Conservation (phyloP, 2,888 invertebrate species). For the Syritta pipiens region DNA sequence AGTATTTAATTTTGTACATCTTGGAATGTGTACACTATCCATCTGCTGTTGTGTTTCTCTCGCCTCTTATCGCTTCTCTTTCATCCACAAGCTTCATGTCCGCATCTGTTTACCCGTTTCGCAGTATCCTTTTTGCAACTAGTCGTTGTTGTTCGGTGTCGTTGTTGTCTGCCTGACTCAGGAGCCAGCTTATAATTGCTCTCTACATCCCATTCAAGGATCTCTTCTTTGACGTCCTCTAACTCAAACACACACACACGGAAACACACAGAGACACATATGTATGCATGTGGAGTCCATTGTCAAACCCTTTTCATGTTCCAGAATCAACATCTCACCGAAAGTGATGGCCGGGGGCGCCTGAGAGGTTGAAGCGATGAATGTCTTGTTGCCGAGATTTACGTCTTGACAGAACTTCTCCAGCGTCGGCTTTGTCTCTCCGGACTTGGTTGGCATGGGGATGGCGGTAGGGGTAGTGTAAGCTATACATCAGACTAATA, state of each 20-base stretch:
- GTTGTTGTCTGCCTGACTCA: constrained; percentile 4
- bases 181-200: constrained; percentile 23
- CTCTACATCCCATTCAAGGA: constrained; percentile 13
- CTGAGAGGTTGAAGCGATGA: constrained; percentile 28
- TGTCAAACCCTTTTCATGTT: constrained; percentile 60
- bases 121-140: constrained; percentile 6
- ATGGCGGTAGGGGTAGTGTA: no score
- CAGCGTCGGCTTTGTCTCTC: neutral
- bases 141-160: neutral
- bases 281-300: constrained; percentile 7
- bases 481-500: constrained; percentile 44
- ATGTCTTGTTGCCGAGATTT: constrained; percentile 55
- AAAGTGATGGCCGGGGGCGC: constrained; percentile 14
- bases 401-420: constrained; percentile 45
- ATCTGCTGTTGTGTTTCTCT: constrained; percentile 20
- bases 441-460: no score
- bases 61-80: no score
- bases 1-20: constrained; percentile 42
- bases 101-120: constrained; percentile 3
- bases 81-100: neutral
- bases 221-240: constrained; percentile 8
- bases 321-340: constrained; percentile 39
- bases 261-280: neutral
- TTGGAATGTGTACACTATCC: constrained; percentile 4
- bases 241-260: neutral